These are phyloP conservation scores for Lithophane ornitopus DNA, from an alignment of 2,888 invertebrate genomes.

Conservation along the genomic window DNA sequence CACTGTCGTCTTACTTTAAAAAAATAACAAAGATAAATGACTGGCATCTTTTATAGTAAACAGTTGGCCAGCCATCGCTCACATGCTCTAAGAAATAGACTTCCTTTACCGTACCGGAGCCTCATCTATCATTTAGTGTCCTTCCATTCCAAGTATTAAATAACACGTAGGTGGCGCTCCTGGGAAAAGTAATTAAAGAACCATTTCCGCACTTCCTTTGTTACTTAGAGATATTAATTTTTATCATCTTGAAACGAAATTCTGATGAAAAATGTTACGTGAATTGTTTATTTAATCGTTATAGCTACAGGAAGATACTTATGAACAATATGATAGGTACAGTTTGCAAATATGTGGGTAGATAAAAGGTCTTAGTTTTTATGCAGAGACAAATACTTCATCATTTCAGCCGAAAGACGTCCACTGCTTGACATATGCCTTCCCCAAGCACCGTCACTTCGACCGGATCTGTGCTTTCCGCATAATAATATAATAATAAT, in stretches of 20 bases:
- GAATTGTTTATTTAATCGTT: constrained; percentile 2
- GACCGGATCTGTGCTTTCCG: no score
- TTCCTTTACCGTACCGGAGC: constrained; percentile 13
- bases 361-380: neutral
- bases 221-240: constrained; percentile 16
- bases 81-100: constrained; percentile 26
- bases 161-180: constrained; percentile 19
- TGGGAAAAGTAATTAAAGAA: constrained; percentile 49
- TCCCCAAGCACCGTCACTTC: no score
- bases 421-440: no score
- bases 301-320: neutral
- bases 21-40: constrained; percentile 29
- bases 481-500: no score
- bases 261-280: constrained; percentile 4
- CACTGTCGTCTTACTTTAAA: constrained; percentile 2
- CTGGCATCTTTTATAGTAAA: constrained; percentile 38
- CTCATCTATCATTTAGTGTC: constrained; percentile 55
- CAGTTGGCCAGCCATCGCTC: constrained; percentile 29
- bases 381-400: neutral
- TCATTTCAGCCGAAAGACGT: no score
- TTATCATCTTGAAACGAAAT: constrained; percentile 3
- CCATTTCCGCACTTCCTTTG: constrained; percentile 45
- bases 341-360: neutral
- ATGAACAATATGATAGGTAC: neutral
- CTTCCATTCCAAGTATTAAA: constrained; percentile 33